These are phyloP conservation scores for Phenganax subtilis DNA, from an alignment of 92 coral and sea anemone species.

Conservation along the genomic window DNA sequence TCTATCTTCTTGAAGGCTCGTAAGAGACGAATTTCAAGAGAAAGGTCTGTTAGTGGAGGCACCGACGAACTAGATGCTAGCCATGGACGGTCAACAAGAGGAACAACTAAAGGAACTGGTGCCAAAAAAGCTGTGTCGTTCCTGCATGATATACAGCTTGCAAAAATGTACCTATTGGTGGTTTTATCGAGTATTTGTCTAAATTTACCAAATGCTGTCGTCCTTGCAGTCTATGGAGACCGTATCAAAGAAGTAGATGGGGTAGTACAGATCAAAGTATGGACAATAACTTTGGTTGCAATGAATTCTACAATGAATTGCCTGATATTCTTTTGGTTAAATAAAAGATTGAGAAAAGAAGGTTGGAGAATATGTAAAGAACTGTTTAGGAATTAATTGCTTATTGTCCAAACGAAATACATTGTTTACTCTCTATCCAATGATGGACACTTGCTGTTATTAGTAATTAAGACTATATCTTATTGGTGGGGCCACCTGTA, in stretches of 20 bases:
- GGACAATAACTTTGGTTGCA: constrained; percentile 11
- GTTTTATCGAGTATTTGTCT: constrained; percentile 5
- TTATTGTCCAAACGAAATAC: neutral
- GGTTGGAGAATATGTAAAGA: constrained; percentile 18
- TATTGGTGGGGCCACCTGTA: too few relatives aligned
- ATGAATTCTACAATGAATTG: constrained; percentile 28
- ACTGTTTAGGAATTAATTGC: neutral
- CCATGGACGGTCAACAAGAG: neutral
- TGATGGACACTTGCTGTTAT: too few relatives aligned
- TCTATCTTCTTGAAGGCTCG: neutral
- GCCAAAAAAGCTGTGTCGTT: constrained; percentile 23
- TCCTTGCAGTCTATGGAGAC: neutral
- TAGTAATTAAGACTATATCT: too few relatives aligned
- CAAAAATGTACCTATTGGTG: constrained; percentile 21
- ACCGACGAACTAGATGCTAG: constrained; percentile 2
- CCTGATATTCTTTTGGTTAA: constrained; percentile 24
- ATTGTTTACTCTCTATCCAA: too few relatives aligned
- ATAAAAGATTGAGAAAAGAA: constrained; percentile 31
- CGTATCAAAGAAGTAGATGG: neutral
- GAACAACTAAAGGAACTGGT: neutral
- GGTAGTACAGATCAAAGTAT: neutral
- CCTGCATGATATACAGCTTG: constrained; percentile 24
- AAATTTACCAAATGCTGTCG: constrained; percentile 22
- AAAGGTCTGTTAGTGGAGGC: neutral
- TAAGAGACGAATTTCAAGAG: neutral